Evolutionary conservation across 2,888 invertebrate species (phyloP), one percentile per base, ranked within the genome.

Genomic region (Xestia xanthographa): DNA sequence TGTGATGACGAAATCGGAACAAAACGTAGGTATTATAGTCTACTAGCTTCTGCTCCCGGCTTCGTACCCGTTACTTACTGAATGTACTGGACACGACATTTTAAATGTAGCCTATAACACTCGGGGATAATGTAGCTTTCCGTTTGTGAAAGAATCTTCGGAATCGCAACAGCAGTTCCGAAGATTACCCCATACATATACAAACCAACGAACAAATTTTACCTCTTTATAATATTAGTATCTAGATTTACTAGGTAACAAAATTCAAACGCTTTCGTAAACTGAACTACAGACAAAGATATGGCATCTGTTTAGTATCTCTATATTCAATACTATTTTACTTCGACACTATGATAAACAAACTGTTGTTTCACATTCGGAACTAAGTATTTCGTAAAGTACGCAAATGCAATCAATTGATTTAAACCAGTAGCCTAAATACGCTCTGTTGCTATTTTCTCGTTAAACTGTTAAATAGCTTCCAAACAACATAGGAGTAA

Each of bases 371-470:
- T 67, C 50, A 68, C 34, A 43, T 68, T 68, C 63, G 20, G 56
- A 80, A 75, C 38, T 67, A n/a, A n/a, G n/a, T n/a, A 80, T 66
- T 75, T 75, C 43, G 38, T 53, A 29, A 53, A 66, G 20, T 79
- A 72, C 60, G 38, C 34, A n/a, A 78, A 71, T 65, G 29, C n/a
- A 78, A 60, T 50, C 38, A 14, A 38, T 72, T 53, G 73, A 78
- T 78, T 14, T 48, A 62, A 66, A 73, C 66, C 66, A 67, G 63
- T 50, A 26, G 56, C 12, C 11, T 48, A 63, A 29, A 41, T 56
- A 69, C 20, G 20, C 50, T 26, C 4, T 26, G 22, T 22, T 50
- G n/a, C 17, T 17, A 29, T 34, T 29, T 29, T 56, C 5, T 12
- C 3, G n/a, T n/a, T n/a, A 45, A 62, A 34, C 45, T 38, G 11